These are phyloP conservation scores for Petaurus breviceps DNA, from an alignment of 2,113 vertebrate species.

Conservation along the genomic window DNA sequence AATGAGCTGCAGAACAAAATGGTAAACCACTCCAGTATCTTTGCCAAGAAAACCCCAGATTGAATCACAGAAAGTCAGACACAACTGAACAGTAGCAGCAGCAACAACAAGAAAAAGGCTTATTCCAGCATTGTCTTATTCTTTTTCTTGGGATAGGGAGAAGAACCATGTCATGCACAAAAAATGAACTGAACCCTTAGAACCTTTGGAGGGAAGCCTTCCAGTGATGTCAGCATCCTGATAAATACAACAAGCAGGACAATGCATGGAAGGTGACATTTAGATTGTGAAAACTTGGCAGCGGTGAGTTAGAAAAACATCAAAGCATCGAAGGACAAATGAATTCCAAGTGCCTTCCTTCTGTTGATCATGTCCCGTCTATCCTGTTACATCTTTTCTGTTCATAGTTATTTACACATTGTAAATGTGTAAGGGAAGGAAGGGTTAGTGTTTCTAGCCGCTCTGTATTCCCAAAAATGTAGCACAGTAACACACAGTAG, in stretches of 20 bases:
- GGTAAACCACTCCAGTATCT: not conserved
- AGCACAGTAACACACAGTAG: not conserved
- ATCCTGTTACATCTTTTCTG: not conserved
- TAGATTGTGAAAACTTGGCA: not conserved
- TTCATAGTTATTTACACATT: not conserved
- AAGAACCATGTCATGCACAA: not conserved
- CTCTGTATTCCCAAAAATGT: not conserved
- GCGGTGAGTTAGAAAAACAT: not conserved
- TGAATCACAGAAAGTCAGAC: not conserved
- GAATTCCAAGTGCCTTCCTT: not conserved
- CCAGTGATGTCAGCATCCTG: not conserved
- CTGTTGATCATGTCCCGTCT: not conserved
- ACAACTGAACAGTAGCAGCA: not conserved
- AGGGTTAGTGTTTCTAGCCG: not conserved
- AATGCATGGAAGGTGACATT: constrained; percentile 3
- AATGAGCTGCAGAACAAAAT: not conserved
- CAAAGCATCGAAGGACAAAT: not conserved
- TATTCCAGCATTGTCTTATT: not conserved
- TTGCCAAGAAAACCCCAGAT: not conserved
- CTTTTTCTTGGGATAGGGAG: not conserved
- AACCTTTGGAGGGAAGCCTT: constrained; percentile 25
- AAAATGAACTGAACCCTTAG: constrained; percentile 14
- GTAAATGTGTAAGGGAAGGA: no score
- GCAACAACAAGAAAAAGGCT: not conserved
- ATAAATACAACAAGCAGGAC: constrained; percentile 41